These are phyloP conservation scores for Graptemys geographica DNA, from an alignment of 2,797 vertebrate genomes.

Conservation along the genomic window DNA sequence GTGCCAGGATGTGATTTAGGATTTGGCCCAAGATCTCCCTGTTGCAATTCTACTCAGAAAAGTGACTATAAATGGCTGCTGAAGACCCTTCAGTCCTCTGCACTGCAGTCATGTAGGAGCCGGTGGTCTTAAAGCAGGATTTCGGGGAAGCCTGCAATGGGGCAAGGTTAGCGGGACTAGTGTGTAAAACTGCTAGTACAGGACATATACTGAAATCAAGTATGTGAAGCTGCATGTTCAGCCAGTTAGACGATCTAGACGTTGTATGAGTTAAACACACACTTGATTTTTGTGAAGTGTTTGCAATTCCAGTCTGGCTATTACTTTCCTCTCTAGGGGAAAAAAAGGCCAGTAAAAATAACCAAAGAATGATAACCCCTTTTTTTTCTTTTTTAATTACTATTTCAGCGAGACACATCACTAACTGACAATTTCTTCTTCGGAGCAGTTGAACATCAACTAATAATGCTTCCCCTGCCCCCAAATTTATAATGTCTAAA, in stretches of 20 bases:
- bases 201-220: not conserved
- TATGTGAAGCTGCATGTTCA: not conserved
- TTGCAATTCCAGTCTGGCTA: not conserved
- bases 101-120: too few relatives aligned
- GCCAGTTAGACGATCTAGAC: not conserved
- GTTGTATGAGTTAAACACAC: not conserved
- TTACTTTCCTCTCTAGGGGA: not conserved
- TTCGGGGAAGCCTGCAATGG: not conserved
- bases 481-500: not conserved
- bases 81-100: not conserved
- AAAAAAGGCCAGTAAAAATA: not conserved
- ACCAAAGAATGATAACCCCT: not conserved
- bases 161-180: not conserved
- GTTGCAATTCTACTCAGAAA: not conserved
- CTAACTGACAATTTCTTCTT: not conserved
- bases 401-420: not conserved
- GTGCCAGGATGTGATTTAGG: not conserved
- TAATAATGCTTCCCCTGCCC: not conserved
- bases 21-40: not conserved
- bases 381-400: constrained; percentile 1
- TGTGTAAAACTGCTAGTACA: fast-evolving
- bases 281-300: fast-evolving
- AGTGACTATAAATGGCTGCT: not conserved
- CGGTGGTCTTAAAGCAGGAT: not conserved
- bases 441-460: not conserved